phyloP scores from a whole-genome alignment of 2,888 invertebrate genomes.

The Agapetus fuscipes region DNA sequence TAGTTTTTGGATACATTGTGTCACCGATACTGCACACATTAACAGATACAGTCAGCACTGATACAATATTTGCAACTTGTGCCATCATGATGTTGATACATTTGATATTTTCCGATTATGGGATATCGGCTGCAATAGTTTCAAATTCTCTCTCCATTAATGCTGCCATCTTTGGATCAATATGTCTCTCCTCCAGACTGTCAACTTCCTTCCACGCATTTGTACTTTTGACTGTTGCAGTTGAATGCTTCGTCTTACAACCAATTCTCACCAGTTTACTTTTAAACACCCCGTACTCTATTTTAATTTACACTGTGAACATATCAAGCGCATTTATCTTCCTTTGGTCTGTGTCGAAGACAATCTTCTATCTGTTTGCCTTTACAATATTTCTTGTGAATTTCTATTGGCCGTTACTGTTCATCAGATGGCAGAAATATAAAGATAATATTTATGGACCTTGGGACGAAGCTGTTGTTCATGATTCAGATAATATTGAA shows the following conservation, averaged over 20 bases:
- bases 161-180: conserved; percentile 89
- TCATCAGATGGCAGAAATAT: conserved; percentile 64
- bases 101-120: conserved; percentile 89
- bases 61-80: conserved; percentile 92
- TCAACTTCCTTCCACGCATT: conserved; percentile 81
- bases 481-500: conserved; percentile 46
- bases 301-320: conserved; percentile 41
- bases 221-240: conserved; percentile 79
- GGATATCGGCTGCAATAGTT: conserved; percentile 76
- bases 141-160: conserved; percentile 88
- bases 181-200: conserved; percentile 88
- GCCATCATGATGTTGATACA: conserved; percentile 80
- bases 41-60: conserved; percentile 94
- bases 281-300: conserved; percentile 44
- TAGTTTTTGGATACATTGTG: conserved; percentile 78
- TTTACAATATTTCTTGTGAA: conserved; percentile 53
- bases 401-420: conserved; percentile 63
- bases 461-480: conserved; percentile 91
- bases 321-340: conserved; percentile 40
- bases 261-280: conserved; percentile 65
- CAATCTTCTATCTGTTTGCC: conserved; percentile 52
- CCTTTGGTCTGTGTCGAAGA: conserved; percentile 47
- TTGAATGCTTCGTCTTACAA: conserved; percentile 80
- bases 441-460: conserved; percentile 94
- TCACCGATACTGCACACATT: conserved; percentile 90